Base-by-base conservation (phyloP, 2,888 invertebrate genomes). In the Sthenelais limicola region DNA sequence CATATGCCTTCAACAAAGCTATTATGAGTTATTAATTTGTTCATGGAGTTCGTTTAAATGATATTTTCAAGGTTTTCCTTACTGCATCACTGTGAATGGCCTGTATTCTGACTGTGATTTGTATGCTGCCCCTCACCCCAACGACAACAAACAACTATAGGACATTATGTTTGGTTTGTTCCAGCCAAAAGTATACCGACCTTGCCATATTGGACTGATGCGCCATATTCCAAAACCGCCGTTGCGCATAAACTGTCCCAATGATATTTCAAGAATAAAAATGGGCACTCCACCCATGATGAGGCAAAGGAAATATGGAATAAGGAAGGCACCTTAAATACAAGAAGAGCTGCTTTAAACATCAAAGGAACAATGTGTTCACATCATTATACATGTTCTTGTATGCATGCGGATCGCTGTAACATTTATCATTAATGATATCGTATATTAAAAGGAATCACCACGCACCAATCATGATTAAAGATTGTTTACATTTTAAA, bases 221-320 rank as follows among this genome's bases (percentile, higher is more conserved):
- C 89, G 87, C 87, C 90, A 90, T 18, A 89, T 90, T 3, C 90
- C 89, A 83, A 90, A 80, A 83, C 90, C 87, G 82, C 90, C 83
- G 87, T 90, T 87, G 84, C 85, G 85, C 77, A 86, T 90, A 86
- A 89, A 90, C 81, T 91, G 91, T 3, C 91, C 91, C 28, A 91
- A 82, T 33, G 90, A 90, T 26, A 91, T 87, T 83, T 91, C 91
- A 79, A 91, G 87, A 72, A 91, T 88, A 80, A 91, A 90, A 82
- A 91, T 89, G 0, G 91, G 91, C 73, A 91, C 88, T 24, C 90
- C 91, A 9, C 90, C 90, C 67, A 89, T 82, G 2, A 90, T 81
- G 32, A 90, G 85, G 70, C 90, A 90, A 68, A 91, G 88, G 73
- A 90, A 88, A 80, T 90, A 91, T 35, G 91, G 91, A 66, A 91